These are phyloP conservation scores for Crotophaga sulcirostris DNA, from an alignment of 2,113 vertebrate species.

Conservation along the genomic window DNA sequence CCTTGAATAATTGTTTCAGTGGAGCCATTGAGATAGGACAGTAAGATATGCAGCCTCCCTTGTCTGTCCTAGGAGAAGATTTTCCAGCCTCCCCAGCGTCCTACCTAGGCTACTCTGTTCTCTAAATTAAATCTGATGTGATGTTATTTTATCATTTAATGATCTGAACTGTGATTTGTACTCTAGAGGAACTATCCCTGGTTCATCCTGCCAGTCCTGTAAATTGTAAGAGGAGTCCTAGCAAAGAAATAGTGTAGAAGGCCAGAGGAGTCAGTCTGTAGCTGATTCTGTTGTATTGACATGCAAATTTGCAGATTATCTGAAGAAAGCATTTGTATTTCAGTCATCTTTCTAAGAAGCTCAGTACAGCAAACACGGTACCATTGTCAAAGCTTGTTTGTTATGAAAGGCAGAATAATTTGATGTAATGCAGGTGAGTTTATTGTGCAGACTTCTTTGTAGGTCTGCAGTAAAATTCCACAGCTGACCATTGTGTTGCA, in stretches of 20 bases:
- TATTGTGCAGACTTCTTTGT: background rate
- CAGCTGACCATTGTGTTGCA: background rate
- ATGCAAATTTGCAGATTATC: conserved; percentile 8
- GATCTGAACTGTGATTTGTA: background rate
- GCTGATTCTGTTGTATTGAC: background rate
- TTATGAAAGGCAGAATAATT: background rate
- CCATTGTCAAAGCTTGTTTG: background rate
- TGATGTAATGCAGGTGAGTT: background rate
- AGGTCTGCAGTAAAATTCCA: background rate
- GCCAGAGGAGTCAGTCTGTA: background rate
- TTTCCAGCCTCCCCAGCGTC: background rate
- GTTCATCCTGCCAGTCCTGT: background rate
- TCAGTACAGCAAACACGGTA: background rate
- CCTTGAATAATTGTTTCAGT: background rate
- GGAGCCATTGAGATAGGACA: background rate
- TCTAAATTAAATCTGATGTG: background rate
- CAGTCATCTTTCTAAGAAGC: background rate
- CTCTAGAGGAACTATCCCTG: background rate
- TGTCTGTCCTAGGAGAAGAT: background rate
- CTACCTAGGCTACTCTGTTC: background rate
- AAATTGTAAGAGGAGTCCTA: background rate
- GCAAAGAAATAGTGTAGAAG: background rate
- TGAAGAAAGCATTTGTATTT: background rate
- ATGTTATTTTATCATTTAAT: background rate
- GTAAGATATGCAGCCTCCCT: background rate